phyloP scores from a whole-genome alignment of 2,888 invertebrate species.

The Cotesia congregata region DNA sequence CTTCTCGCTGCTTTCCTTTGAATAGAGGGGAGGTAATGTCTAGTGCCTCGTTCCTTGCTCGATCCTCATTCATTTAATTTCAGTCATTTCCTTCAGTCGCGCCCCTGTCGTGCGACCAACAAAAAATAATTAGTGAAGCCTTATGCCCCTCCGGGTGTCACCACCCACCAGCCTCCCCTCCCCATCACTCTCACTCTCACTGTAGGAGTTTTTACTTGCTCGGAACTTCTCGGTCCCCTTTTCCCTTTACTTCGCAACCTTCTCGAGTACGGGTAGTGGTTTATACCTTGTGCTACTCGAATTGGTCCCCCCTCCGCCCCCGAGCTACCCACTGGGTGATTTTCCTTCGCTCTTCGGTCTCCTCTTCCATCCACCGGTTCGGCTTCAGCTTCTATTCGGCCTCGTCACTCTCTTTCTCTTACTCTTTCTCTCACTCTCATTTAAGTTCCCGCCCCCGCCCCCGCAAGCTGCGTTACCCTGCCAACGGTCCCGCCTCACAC shows the following conservation, averaged over 20 bases:
- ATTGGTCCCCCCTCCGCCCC: slow-evolving; percentile 56
- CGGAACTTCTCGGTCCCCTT: slow-evolving; percentile 56
- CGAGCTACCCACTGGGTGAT: background rate
- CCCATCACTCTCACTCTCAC: slow-evolving; percentile 39
- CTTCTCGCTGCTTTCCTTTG: slow-evolving; percentile 35
- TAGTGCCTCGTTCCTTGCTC: slow-evolving; percentile 45
- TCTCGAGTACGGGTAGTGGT: slow-evolving; percentile 55
- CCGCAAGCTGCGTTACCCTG: slow-evolving; percentile 46
- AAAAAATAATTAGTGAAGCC: slow-evolving; percentile 71
- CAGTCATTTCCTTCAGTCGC: slow-evolving; percentile 66
- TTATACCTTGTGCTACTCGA: slow-evolving; percentile 64
- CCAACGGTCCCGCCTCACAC: slow-evolving; percentile 44
- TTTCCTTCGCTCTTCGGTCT: slow-evolving; percentile 40
- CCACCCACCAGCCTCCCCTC: slow-evolving; percentile 27
- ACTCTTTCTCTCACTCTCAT: slow-evolving; percentile 31
- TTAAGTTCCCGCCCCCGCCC: slow-evolving; percentile 31
- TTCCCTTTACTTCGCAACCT: slow-evolving; percentile 49
- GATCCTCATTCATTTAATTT: slow-evolving; percentile 68
- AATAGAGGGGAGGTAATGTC: too few relatives aligned
- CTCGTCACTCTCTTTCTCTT: slow-evolving; percentile 41
- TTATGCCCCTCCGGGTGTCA: slow-evolving; percentile 58
- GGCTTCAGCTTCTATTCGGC: slow-evolving; percentile 25
- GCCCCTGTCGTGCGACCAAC: slow-evolving; percentile 68
- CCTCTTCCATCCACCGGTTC: slow-evolving; percentile 15
- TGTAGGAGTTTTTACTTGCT: slow-evolving; percentile 27